These are phyloP conservation scores for Mandrillus leucophaeus DNA, from an alignment of 2,113 vertebrate species.

Conservation along the genomic window DNA sequence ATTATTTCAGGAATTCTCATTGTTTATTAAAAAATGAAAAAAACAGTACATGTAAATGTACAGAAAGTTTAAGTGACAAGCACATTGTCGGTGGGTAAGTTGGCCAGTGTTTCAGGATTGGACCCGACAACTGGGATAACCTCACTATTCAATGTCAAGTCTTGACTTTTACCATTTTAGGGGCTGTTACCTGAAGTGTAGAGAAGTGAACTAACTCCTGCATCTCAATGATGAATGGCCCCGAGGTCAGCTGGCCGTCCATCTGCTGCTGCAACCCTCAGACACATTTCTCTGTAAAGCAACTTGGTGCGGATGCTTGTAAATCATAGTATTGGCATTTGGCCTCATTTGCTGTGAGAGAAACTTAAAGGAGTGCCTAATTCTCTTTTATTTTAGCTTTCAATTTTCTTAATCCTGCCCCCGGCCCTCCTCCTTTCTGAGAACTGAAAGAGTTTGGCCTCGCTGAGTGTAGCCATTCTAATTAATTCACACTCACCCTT, in stretches of 20 bases:
- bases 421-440: not conserved
- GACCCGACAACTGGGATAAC: not conserved
- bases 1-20: not conserved
- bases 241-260: constrained; percentile 5
- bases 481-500: constrained; percentile 34
- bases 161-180: not conserved
- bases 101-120: not conserved
- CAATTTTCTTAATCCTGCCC: constrained; percentile 53
- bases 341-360: constrained; percentile 43
- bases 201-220: not conserved
- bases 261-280: not conserved
- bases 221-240: not conserved
- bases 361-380: not conserved
- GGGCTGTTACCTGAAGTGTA: not conserved
- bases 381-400: constrained; percentile 61
- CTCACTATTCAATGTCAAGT: not conserved
- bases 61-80: not conserved
- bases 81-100: not conserved
- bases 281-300: not conserved
- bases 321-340: constrained; percentile 52
- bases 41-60: not conserved
- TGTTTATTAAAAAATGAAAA: not conserved
- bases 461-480: not conserved
- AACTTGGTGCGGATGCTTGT: not conserved
- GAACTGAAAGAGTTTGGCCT: constrained; percentile 28